Conservation (phyloP, 2,113 vertebrate genomes). For the Otocyon megalotis region DNA sequence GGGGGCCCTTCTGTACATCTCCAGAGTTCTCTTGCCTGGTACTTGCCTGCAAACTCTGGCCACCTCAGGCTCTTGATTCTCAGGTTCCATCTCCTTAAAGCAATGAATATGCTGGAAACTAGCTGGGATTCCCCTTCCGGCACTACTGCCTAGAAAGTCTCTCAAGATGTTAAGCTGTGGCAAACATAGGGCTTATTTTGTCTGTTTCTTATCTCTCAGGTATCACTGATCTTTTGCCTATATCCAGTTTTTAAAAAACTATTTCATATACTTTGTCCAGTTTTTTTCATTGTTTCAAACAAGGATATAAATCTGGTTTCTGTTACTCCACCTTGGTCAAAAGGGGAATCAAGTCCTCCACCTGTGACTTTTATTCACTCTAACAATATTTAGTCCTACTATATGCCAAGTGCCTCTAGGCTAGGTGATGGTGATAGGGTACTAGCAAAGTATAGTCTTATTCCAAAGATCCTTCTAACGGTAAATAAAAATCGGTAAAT, state of each 20-base stretch:
- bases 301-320: background rate
- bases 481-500: background rate
- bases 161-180: background rate
- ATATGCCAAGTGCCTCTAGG: background rate
- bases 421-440: background rate
- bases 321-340: background rate
- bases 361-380: background rate
- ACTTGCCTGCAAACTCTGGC: background rate
- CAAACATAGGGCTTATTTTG: background rate
- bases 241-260: background rate
- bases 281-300: background rate
- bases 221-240: background rate
- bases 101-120: background rate
- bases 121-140: background rate
- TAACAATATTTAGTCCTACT: background rate
- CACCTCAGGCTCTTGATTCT: background rate
- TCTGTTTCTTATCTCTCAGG: background rate
- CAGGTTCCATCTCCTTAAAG: background rate
- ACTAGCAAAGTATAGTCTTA: background rate
- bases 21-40: background rate
- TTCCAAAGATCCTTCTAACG: background rate
- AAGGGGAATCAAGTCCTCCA: background rate
- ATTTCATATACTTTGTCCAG: background rate
- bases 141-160: background rate
- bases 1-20: background rate